Percentiles rank a stretch among this genome's conserved stretches.
Conservation (phyloP, 1,140 invertebrate genomes). For the Mya arenaria region DNA sequence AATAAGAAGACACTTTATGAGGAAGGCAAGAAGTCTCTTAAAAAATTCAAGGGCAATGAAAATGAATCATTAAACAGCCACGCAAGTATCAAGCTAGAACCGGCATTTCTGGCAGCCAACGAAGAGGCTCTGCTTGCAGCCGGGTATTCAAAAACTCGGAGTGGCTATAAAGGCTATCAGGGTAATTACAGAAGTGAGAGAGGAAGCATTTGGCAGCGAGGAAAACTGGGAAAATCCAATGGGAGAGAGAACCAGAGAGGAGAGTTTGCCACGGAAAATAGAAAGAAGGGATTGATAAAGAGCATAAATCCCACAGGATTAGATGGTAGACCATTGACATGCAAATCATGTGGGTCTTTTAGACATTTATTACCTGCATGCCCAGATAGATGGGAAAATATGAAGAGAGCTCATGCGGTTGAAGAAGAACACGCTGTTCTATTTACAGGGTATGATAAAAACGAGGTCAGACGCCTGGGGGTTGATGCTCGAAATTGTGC, state of each 20-base stretch:
- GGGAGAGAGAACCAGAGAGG: conserved; percentile 1
- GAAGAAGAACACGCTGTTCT: conserved; percentile 47
- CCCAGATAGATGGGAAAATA: conserved; percentile 40
- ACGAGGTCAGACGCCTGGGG: conserved; percentile 25
- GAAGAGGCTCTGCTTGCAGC: conserved; percentile 53
- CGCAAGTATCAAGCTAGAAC: conserved; percentile 52
- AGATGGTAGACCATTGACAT: conserved; percentile 14
- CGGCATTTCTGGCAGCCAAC: conserved; percentile 57
- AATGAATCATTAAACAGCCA: background rate
- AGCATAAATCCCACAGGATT: too few species aligned
- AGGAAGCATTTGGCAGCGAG: conserved; percentile 10
- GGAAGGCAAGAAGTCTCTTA: conserved; percentile 59
- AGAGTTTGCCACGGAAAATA: background rate
- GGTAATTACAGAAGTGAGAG: conserved; percentile 10
- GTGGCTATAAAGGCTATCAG: too few species aligned
- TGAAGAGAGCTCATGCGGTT: conserved; percentile 33
- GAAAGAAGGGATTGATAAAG: background rate
- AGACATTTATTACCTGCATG: conserved; percentile 31
- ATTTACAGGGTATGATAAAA: conserved; percentile 42
- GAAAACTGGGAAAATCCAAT: conserved; percentile 23
- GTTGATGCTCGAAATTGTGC: conserved; percentile 56
- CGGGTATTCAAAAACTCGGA: conserved; percentile 39
- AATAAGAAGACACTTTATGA: conserved; percentile 58
- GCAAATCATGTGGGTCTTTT: conserved; percentile 38
- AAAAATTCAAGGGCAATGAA: conserved; percentile 48